Evolutionary conservation across 2,797 vertebrate species (phyloP), one percentile per base, ranked within the genome.

Genomic region (Crocidura indochinensis): DNA sequence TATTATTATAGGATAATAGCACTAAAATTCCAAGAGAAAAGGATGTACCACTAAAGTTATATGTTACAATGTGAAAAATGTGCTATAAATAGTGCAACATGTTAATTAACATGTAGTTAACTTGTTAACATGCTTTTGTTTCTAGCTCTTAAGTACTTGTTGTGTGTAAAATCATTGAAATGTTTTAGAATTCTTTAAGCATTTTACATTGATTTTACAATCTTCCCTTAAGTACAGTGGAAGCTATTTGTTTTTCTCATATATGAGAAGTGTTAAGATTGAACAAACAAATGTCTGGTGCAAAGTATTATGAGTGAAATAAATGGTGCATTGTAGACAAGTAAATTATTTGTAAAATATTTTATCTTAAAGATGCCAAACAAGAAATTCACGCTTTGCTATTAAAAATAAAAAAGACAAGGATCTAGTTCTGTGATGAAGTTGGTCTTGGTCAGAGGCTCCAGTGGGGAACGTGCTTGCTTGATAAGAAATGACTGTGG

Each of bases 291-390:
- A 74, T 93, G 95, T 97, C 97, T 96, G 95, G 94, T 98, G 97
- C 67, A 90, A 94, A 96, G 96, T 97, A 96, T 96, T 96, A 96
- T 96, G 95, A n/a, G 0, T 96, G 91, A 97, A 97, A 93, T 95
- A 91, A 89, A 95, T 97, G 95, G 94, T 97, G 97, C 97, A 97
- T 97, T 97, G 95, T 96, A 94, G 96, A 97, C 96, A 96, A 98
- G 97, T 96, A 96, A 96, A 93, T 90, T 88, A 94, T 96, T 96
- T 97, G 96, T 98, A 97, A 98, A 96, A 97, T 97, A 97, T 96
- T 97, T 97, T 95, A 91, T 95, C 94, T 71, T 85, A 94, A 94
- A 91, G 88, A 96, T 94, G 84, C 80, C 11, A 65, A 46, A 77
- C 78, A 72, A 94, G 92, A 90, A 97, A 96, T 88, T 85, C 81